A percentile compares a stretch with the other conserved stretches of the same genome.
These are phyloP conservation scores for Corydoras sp. DNA, from an alignment of 2,113 vertebrate genomes.

Conservation along the genomic window DNA sequence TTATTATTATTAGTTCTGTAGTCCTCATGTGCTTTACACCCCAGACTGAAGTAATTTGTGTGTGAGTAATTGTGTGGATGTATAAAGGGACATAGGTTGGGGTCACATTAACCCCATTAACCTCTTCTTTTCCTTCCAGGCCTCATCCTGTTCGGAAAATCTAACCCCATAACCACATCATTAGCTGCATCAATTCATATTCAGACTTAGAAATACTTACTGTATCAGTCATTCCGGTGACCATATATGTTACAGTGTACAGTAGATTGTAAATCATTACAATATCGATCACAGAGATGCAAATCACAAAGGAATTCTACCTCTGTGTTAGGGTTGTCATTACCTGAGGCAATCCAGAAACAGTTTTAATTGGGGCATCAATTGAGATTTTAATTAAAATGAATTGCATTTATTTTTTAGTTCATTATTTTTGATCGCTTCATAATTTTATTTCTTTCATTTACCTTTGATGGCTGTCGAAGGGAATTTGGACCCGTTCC, in stretches of 20 bases:
- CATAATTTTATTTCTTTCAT: constrained; percentile 12
- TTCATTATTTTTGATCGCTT: background rate
- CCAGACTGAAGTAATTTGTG: background rate
- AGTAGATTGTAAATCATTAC: constrained; percentile 12
- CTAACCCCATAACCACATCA: constrained; percentile 20
- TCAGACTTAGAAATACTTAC: constrained; percentile 15
- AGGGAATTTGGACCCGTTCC: constrained; percentile 42
- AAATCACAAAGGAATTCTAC: no score
- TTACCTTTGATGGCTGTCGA: constrained; percentile 43
- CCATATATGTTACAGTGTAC: constrained; percentile 4
- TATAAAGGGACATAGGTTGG: constrained; percentile 4
- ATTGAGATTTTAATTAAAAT: no score
- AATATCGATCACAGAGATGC: background rate
- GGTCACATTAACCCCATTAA: constrained; percentile 42
- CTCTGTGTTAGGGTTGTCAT: no score
- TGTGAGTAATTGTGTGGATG: constrained; percentile 24
- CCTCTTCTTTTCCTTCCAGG: constrained; percentile 22
- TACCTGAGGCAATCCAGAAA: no score
- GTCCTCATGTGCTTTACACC: no score
- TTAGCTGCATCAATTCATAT: constrained; percentile 24
- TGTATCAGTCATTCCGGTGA: background rate
- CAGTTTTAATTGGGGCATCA: no score
- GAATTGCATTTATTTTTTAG: background rate
- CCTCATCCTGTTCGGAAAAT: constrained; percentile 23
- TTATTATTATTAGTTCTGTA: background rate